These are phyloP conservation scores for Saturnia japonica DNA, from an alignment of 2,888 invertebrate species.

Conservation along the genomic window DNA sequence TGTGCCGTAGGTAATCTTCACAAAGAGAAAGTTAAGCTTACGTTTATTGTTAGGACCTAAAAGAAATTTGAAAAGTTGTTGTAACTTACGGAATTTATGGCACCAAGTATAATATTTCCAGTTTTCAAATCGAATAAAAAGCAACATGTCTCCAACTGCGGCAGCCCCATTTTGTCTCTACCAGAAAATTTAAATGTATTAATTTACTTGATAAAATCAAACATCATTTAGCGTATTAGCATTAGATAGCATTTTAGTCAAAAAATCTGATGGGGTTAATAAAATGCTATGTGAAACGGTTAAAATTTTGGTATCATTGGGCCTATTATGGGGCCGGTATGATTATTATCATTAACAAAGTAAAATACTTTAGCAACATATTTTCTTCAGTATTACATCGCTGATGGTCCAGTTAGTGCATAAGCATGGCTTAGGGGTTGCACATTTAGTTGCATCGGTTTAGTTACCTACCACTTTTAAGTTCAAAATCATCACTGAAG, in stretches of 20 bases:
- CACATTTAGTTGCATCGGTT: not conserved
- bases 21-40: not conserved
- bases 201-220: not conserved
- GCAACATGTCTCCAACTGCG: slow-evolving; percentile 51
- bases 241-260: no score
- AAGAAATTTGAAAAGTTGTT: not conserved
- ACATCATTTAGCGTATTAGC: not conserved
- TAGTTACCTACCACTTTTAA: not conserved
- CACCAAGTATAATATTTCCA: slow-evolving; percentile 48
- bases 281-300: no score
- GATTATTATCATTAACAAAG: no score
- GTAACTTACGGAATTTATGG: slow-evolving; percentile 32
- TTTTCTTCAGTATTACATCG: not conserved
- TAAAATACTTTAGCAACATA: no score
- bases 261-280: no score
- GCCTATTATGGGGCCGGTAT: no score
- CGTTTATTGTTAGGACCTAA: not conserved
- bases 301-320: no score
- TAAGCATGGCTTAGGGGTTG: not conserved
- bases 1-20: no score
- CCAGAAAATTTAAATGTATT: not conserved
- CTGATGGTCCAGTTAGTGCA: not conserved
- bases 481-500: no score
- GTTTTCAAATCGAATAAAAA: slow-evolving; percentile 54
- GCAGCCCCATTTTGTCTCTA: slow-evolving; percentile 45